Percentiles rank a stretch among this genome's conserved stretches.
Conservation (phyloP, 2,888 invertebrate species). For the Entomobrya proxima region DNA sequence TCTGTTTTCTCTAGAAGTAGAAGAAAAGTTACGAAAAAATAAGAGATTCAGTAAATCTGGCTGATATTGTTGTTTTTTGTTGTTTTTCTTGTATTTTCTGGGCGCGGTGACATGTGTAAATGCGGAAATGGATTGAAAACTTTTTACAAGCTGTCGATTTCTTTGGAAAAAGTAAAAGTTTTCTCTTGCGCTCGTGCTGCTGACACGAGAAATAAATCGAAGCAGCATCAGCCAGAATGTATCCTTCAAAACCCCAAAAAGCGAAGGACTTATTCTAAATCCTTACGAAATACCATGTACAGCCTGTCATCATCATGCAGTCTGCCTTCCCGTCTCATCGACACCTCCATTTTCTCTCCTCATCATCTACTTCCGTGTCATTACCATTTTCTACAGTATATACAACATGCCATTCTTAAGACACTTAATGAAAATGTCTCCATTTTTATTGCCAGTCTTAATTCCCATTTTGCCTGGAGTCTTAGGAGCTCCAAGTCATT, state of each 20-base stretch:
- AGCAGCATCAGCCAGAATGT: not conserved
- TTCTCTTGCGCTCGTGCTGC: no score
- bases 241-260: not conserved
- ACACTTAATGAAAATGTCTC: slow-evolving; percentile 24
- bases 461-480: not conserved
- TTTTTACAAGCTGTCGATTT: slow-evolving; percentile 14
- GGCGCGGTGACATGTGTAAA: slow-evolving; percentile 24
- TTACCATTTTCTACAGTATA: no score
- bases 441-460: slow-evolving; percentile 16
- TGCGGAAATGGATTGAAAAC: slow-evolving; percentile 31
- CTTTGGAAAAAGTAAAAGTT: not conserved
- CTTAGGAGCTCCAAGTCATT: not conserved
- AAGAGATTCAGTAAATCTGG: slow-evolving; percentile 6
- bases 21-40: not conserved
- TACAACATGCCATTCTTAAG: not conserved
- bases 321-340: not conserved
- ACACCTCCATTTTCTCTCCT: not conserved
- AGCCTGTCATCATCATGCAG: not conserved
- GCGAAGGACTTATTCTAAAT: not conserved
- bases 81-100: not conserved
- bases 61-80: not conserved
- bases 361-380: not conserved
- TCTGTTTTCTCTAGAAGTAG: no score
- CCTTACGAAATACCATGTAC: no score
- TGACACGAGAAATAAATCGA: not conserved